Evolutionary conservation across 2,113 vertebrate species (phyloP), one percentile per base, ranked within the genome.

Genomic region (Aegypius monachus): DNA sequence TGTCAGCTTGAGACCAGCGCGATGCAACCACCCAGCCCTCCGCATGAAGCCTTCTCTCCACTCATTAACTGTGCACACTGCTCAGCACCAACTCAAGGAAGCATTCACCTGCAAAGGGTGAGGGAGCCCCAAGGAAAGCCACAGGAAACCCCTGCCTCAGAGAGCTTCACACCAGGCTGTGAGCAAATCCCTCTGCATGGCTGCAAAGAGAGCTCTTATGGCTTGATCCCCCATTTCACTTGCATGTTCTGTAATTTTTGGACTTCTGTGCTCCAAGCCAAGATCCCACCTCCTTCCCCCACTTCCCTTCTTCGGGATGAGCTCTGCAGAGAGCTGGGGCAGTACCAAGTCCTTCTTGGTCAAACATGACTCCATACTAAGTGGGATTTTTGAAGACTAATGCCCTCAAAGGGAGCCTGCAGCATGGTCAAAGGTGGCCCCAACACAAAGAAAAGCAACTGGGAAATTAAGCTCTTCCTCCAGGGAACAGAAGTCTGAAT

Each of bases 141-240:
- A 21, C 0, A 1, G 42, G 65, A 81, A 90, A 52, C 3, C 25
- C 21, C 52, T 83, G 29, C 16, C 53, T 21, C 4, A 2, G 23
- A 29, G 10, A 74, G 22, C 66, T 65, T 82, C 66, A 52, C 38
- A 42, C 3, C 25, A 48, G 42, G 42, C 45, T 52, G 42, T 0
- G 1, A 83, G 26, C 18, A 88, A 79, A 48, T 1, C 21, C 38
- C 59, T 65, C n/a, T 36, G 31, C 0, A 0, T 3, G 16, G 58
- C 48, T 61, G 16, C 34, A 53, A 40, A 38, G 42, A 74, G 16
- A 36, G 31, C 10, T 91, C 81, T 80, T 42, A 23, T 0, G 1
- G 25, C 27, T 50, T 65, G 36, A 66, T 38, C 65, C 43, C 25
- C 34, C 38, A 10, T 50, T 84, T 68, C 45, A 52, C 40, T 79